Evolutionary conservation across 1,140 invertebrate species (phyloP), one percentile per base, ranked within the genome.

Genomic region (Littorina saxatilis): DNA sequence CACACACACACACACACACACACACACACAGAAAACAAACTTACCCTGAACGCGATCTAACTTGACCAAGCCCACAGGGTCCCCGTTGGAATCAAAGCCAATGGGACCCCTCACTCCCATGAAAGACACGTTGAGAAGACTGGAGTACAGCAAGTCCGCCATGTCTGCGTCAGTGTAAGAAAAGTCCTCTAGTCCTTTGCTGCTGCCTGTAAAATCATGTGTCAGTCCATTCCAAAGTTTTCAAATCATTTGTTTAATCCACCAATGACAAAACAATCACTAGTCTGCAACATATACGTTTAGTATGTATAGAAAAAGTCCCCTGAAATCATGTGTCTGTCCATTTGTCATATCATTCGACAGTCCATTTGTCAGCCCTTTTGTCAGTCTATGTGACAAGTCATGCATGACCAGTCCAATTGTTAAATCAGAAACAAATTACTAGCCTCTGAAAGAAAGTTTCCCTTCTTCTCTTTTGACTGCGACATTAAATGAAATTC

Each of bases 111-210:
- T 52, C 2, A 78, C 35, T 23, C 79, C 79, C 32, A 55, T 43
- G 52, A 83, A 83, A 39, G 61, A n/a, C 20, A 81, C 74, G 27
- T 72, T 76, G 29, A 66, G 61, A 39, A 79, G 47, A 66, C 72
- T 77, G 20, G 75, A 9, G n/a, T 81, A 78, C 9, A 81, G 40
- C 39, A 81, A 20, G 20, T 35, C 29, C 1, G 72, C 72, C 43
- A 83, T 39, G 15, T 83, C 82, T 2, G 61, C 35, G 43, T 83
- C 74, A 1, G 27, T 43, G 79, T 83, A 83, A 0, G 61, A 78
- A 55, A 83, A 83, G 39, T 83, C 74, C 29, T 80, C 78, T 43
- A 83, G 47, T 7, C 61, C 55, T 27, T 81, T 80, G 47, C 29
- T 27, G 35, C 78, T 66, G 5, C 77, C 82, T 83, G 55, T 20